Evolutionary conservation across 2,113 vertebrate genomes (phyloP).

Genomic region (Cygnus atratus): DNA sequence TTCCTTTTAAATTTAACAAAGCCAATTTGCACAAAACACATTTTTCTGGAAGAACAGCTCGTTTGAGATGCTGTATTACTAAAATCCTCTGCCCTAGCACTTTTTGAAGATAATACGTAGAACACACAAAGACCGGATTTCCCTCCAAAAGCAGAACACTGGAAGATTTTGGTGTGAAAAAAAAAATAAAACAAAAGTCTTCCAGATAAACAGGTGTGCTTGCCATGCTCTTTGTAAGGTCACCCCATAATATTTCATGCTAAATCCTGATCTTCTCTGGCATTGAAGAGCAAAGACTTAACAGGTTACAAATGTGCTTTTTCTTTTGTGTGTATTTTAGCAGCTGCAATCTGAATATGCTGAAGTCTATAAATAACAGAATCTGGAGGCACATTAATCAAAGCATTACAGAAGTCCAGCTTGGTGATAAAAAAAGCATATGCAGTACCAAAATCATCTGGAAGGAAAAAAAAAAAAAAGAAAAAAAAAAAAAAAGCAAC

Average conservation of each 20-base stretch:
- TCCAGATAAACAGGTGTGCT: slow-evolving; percentile 35
- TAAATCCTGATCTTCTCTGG: neutral
- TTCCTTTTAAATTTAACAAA: neutral
- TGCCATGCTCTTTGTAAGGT: slow-evolving; percentile 44
- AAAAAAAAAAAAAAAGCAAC: neutral
- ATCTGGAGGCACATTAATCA: slow-evolving; percentile 64
- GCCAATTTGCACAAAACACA: neutral
- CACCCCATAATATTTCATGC: neutral
- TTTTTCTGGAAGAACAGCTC: slow-evolving; percentile 20
- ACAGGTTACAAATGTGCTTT: slow-evolving; percentile 27
- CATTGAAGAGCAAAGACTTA: neutral
- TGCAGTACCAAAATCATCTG: slow-evolving; percentile 51
- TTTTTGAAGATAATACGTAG: slow-evolving; percentile 22
- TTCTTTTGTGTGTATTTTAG: slow-evolving; percentile 46
- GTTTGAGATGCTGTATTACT: slow-evolving; percentile 16
- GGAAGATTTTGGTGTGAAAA: slow-evolving; percentile 3
- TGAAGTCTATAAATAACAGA: slow-evolving; percentile 71
- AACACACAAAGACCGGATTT: slow-evolving; percentile 4
- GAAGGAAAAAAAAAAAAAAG: neutral
- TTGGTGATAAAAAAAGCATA: slow-evolving; percentile 55
- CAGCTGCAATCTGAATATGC: slow-evolving; percentile 55
- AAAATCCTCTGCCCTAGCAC: neutral
- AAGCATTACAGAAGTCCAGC: slow-evolving; percentile 49
- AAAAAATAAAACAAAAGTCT: neutral
- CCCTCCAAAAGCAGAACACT: slow-evolving; percentile 16